A percentile compares a stretch with the other conserved stretches of the same genome.
Conservation (phyloP, 1,140 invertebrate species). For the Cotesia typhae region DNA sequence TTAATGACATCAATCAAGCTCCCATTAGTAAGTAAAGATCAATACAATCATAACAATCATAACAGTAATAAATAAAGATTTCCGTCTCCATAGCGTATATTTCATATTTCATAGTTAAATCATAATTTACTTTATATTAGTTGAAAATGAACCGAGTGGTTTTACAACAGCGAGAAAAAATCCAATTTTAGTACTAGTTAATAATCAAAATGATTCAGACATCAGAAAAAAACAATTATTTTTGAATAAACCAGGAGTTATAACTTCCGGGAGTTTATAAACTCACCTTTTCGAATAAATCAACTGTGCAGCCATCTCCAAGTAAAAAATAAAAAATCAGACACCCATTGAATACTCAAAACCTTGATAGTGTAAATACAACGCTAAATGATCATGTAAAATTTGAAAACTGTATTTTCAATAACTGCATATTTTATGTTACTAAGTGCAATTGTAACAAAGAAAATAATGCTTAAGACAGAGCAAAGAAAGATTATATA, state of each 20-base stretch:
- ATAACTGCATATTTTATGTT: no score
- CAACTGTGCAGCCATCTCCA: constrained; percentile 10
- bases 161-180: constrained; percentile 11
- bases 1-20: background rate
- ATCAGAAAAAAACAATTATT: constrained; percentile 7
- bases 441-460: no score
- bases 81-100: background rate
- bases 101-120: background rate
- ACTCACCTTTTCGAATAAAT: background rate
- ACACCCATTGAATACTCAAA: background rate
- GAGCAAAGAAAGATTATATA: no score
- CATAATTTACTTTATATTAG: constrained; percentile 1
- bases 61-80: background rate
- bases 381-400: no score
- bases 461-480: no score
- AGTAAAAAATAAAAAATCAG: constrained; percentile 9
- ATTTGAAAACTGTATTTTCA: background rate
- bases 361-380: background rate
- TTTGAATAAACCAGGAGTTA: constrained; percentile 1
- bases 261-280: background rate
- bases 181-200: constrained; percentile 16
- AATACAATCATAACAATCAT: background rate
- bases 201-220: background rate
- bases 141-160: background rate
- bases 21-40: constrained; percentile 1